phyloP scores from a whole-genome alignment of 2,113 vertebrate species.

The Burhinus bistriatus region DNA sequence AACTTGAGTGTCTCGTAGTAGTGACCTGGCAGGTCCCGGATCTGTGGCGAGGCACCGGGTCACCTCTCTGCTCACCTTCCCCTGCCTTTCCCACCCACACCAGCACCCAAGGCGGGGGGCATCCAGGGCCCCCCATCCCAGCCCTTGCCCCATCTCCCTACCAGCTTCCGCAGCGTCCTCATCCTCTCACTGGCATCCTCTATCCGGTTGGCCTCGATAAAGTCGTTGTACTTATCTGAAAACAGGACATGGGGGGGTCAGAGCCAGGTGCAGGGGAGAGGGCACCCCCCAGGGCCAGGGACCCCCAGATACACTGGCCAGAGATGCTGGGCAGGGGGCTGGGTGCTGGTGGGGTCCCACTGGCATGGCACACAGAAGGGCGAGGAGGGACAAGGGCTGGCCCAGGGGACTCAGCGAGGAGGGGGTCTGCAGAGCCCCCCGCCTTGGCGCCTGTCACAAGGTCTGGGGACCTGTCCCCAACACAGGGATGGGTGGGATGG shows the following conservation, averaged over 20 bases:
- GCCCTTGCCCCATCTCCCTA: neutral
- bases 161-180: conserved; percentile 92
- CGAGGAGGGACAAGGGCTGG: neutral
- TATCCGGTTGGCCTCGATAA: conserved; percentile 94
- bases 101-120: neutral
- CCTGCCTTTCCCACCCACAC: rapidly evolving
- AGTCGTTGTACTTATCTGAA: conserved; percentile 94
- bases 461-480: neutral
- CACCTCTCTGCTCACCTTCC: neutral
- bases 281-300: neutral
- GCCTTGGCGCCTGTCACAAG: neutral
- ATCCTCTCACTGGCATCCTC: conserved; percentile 88
- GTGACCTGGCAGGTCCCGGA: conserved; percentile 90
- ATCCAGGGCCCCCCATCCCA: neutral
- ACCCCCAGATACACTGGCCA: rapidly evolving
- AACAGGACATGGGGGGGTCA: neutral
- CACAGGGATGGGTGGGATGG: rapidly evolving
- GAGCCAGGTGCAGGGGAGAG: rapidly evolving
- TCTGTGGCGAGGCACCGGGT: conserved; percentile 63
- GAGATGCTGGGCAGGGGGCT: neutral
- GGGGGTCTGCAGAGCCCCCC: neutral
- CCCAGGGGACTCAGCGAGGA: neutral
- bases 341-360: neutral
- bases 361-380: neutral
- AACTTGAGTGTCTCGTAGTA: conserved; percentile 96